These are phyloP conservation scores for Rhinogobio ventralis DNA, from an alignment of 2,797 vertebrate species.

Conservation along the genomic window DNA sequence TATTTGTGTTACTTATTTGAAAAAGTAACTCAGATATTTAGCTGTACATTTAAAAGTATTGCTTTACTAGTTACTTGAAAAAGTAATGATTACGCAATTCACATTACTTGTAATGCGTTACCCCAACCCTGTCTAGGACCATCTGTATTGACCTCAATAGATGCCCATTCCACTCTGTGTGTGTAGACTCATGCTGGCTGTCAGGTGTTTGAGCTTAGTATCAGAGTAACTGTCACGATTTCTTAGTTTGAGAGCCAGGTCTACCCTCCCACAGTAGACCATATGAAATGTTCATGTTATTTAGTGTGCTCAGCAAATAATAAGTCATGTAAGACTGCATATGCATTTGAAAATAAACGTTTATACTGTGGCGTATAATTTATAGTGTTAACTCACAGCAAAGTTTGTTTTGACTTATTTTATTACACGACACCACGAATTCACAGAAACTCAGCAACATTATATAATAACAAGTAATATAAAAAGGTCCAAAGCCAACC, in stretches of 20 bases:
- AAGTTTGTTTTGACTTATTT: conserved; percentile 6
- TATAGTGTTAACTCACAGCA: neutral
- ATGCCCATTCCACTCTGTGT: neutral
- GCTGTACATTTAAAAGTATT: too few species aligned
- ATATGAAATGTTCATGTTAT: neutral
- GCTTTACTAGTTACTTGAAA: too few species aligned
- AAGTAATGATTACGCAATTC: too few species aligned
- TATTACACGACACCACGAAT: conserved; percentile 38
- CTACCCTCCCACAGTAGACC: neutral
- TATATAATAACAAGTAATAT: conserved; percentile 39
- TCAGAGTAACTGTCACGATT: too few species aligned
- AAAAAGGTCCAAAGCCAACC: conserved; percentile 13
- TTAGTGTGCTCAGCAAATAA: neutral
- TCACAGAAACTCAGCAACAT: conserved; percentile 36
- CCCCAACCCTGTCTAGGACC: too few species aligned
- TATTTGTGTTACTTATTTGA: too few species aligned
- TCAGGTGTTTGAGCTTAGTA: conserved; percentile 58
- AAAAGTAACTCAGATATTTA: too few species aligned
- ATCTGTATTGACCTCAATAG: neutral
- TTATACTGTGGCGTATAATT: neutral
- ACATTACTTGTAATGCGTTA: too few species aligned
- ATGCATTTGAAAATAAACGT: neutral
- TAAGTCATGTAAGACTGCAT: neutral
- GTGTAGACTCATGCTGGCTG: conserved; percentile 31
- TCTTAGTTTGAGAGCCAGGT: neutral